Evolutionary conservation across 2,113 vertebrate species (phyloP).

Genomic region (Polyodon spathula): DNA sequence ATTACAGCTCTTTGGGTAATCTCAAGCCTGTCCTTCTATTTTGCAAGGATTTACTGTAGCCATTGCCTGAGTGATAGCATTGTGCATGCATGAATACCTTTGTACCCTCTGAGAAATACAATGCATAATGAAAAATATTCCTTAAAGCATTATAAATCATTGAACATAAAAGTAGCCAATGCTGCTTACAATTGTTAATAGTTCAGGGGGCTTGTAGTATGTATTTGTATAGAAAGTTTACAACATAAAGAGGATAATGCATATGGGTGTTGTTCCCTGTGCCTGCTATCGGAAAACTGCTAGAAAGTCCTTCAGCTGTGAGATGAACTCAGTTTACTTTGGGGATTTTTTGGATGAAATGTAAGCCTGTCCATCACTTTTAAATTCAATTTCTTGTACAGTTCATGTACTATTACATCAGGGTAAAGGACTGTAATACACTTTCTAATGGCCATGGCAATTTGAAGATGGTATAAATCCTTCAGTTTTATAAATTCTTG

Average conservation of each 20-base stretch:
- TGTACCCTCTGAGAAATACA: conserved; percentile 9
- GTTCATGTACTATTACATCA: conserved; percentile 4
- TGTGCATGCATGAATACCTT: neutral
- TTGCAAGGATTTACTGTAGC: neutral
- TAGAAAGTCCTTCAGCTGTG: neutral
- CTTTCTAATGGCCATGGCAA: neutral
- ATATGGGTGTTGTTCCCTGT: neutral
- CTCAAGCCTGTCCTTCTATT: conserved; percentile 21
- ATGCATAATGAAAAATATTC: neutral
- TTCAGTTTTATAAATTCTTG: no score
- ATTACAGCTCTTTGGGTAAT: conserved; percentile 11
- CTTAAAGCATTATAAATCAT: conserved; percentile 3
- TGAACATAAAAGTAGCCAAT: neutral
- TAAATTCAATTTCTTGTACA: neutral
- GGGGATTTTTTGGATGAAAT: neutral
- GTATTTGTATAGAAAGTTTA: neutral
- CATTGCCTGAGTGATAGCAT: conserved; percentile 9
- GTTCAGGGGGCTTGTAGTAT: neutral
- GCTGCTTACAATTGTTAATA: neutral
- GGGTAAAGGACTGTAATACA: neutral
- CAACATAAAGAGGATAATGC: neutral
- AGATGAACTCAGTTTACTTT: neutral
- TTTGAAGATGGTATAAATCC: no score
- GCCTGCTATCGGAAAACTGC: neutral
- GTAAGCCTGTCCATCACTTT: conserved; percentile 1